Evolutionary conservation across 2,113 vertebrate genomes (phyloP).

Genomic region (Propithecus coquereli): DNA sequence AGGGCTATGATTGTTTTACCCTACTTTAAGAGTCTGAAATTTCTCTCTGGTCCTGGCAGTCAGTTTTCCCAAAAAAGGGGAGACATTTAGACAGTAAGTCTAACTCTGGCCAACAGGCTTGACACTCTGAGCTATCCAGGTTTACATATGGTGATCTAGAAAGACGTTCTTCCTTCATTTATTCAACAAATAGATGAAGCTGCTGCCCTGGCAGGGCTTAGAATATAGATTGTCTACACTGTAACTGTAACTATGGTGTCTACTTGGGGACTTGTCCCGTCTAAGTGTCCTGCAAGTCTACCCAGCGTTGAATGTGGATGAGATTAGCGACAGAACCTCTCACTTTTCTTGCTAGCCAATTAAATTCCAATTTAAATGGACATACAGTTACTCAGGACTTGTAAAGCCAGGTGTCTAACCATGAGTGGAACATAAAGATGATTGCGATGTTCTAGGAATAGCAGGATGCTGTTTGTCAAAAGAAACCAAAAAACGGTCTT

Average conservation of each 20-base stretch:
- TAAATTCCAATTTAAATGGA: not conserved
- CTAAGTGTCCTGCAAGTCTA: not conserved
- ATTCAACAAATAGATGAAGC: not conserved
- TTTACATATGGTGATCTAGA: not conserved
- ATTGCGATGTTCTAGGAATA: not conserved
- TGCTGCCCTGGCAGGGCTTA: not conserved
- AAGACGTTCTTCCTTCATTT: not conserved
- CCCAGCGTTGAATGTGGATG: too few species aligned
- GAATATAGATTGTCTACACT: not conserved
- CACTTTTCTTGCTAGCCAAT: not conserved
- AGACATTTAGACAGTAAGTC: not conserved
- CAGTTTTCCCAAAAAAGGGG: rapidly evolving
- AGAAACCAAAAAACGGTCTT: not conserved
- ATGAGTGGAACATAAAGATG: slow-evolving; percentile 10
- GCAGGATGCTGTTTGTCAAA: not conserved
- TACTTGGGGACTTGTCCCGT: not conserved
- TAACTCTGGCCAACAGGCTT: not conserved
- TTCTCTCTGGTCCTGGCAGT: not conserved
- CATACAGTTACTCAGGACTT: not conserved
- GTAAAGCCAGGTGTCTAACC: not conserved
- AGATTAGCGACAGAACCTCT: not conserved
- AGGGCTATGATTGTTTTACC: not conserved
- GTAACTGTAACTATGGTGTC: not conserved
- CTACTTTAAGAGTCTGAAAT: not conserved
- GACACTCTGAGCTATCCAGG: not conserved